These are phyloP conservation scores for Hiodon tergisus DNA, from an alignment of 2,113 vertebrate genomes.

Conservation along the genomic window DNA sequence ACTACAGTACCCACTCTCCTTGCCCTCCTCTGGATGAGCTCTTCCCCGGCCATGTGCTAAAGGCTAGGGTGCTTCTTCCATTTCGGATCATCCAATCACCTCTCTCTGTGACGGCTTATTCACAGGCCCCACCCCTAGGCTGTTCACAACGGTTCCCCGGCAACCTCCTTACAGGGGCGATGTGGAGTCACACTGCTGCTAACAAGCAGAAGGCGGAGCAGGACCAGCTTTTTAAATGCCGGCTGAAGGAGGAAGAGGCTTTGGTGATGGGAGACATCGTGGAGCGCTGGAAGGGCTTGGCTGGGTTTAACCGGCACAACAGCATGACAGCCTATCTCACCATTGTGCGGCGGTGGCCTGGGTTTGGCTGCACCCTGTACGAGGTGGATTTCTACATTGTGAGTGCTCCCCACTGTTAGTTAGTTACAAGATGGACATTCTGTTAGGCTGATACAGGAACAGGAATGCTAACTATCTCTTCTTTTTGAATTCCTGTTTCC, in stretches of 20 bases:
- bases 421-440: too few relatives aligned
- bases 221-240: conserved; percentile 63
- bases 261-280: conserved; percentile 72
- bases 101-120: conserved; percentile 32
- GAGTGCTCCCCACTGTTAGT: conserved; percentile 51
- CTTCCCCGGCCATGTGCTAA: conserved; percentile 63
- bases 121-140: conserved; percentile 45
- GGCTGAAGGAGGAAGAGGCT: conserved; percentile 71
- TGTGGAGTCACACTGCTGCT: conserved; percentile 68
- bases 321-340: conserved; percentile 84
- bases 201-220: conserved; percentile 76
- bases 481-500: neutral
- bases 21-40: conserved; percentile 77
- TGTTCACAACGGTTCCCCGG: conserved; percentile 58
- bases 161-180: conserved; percentile 70
- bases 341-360: conserved; percentile 83
- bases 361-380: conserved; percentile 87
- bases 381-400: conserved; percentile 83
- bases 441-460: neutral
- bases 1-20: conserved; percentile 73
- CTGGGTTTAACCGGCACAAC: conserved; percentile 75
- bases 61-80: conserved; percentile 60
- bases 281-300: conserved; percentile 82
- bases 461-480: neutral
- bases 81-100: conserved; percentile 37